Base-by-base conservation (phyloP, 1,140 invertebrate genomes). In the Ruditapes philippinarum region DNA sequence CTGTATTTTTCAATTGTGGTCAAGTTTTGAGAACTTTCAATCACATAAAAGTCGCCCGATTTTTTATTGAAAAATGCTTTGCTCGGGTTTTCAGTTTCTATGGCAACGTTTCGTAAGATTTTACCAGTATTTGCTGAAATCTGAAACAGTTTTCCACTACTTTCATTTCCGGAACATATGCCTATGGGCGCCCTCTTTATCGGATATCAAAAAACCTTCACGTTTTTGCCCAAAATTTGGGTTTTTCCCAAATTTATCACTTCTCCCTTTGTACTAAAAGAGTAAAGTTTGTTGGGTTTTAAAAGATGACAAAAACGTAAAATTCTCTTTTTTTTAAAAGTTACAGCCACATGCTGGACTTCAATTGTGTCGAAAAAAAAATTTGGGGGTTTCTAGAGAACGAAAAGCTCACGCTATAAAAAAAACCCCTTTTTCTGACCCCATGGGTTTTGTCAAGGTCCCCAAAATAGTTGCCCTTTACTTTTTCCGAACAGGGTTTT, bases 401-500 rank as follows among this genome's bases (percentile, higher is more conserved):
- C 85, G 42, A n/a, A 88, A 60, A 68, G n/a, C 85, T 88, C 19
- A 88, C 74, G 38, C 85, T 88, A 62, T 88, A 88, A n/a, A 68
- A 80, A 49, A 88, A 88, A 40, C 79, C 22, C 36, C 54, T 51
- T 54, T 79, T 79, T 57, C 51, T 49, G 42, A 78, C 54, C 5
- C 85, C 85, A 9, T 88, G 74, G n/a, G n/a, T 54, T 80, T 74
- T 12, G 60, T 80, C 60, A 88, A 65, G 22, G 73, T 68, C 38
- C 42, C n/a, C 85, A 38, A 88, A 88, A 51, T 80, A 70, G 57
- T 88, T 88, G 14, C 85, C 38, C 3, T n/a, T 74, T 88, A n/a
- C 85, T 88, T 28, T 68, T 19, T n/a, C n/a, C 85, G 45, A 88
- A 88, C 11, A 36, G 36, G 25, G 38, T 65, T 70, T 80, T 88